These are phyloP conservation scores for Odontothrips loti DNA, from an alignment of 2,888 invertebrate genomes.

Conservation along the genomic window DNA sequence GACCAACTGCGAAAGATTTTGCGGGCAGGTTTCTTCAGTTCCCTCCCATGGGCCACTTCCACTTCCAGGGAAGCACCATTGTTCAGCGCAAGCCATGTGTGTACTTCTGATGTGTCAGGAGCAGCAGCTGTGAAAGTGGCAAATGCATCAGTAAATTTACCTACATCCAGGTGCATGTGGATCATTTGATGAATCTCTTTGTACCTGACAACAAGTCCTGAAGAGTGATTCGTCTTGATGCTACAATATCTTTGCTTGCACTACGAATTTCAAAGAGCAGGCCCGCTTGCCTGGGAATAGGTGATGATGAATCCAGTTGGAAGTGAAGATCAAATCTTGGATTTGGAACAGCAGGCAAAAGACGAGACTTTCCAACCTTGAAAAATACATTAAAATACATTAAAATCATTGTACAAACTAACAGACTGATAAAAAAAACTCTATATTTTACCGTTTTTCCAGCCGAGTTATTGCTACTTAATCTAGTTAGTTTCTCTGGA, in stretches of 20 bases:
- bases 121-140: conserved; percentile 34
- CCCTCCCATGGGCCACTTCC: conserved; percentile 46
- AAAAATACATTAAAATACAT: not conserved
- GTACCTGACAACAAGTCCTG: conserved; percentile 49
- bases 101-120: conserved; percentile 45
- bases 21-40: conserved; percentile 45
- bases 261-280: conserved; percentile 50
- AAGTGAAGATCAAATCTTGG: conserved; percentile 49
- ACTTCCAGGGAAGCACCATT: conserved; percentile 48
- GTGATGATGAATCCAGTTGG: conserved; percentile 47
- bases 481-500: not conserved
- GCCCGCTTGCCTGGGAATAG: conserved; percentile 48
- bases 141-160: not conserved
- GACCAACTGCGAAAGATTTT: conserved; percentile 49
- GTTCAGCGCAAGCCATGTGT: conserved; percentile 47
- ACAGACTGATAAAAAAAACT: conserved; percentile 28
- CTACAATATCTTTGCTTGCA: conserved; percentile 49
- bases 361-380: conserved; percentile 47
- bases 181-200: not conserved
- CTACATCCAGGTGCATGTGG: not conserved
- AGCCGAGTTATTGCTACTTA: not conserved
- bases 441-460: conserved; percentile 40
- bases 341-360: conserved; percentile 48
- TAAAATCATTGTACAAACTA: not conserved
- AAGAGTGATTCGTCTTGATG: conserved; percentile 48